Evolutionary conservation across 2,113 vertebrate genomes (phyloP).

Genomic region (Archilochus colubris): DNA sequence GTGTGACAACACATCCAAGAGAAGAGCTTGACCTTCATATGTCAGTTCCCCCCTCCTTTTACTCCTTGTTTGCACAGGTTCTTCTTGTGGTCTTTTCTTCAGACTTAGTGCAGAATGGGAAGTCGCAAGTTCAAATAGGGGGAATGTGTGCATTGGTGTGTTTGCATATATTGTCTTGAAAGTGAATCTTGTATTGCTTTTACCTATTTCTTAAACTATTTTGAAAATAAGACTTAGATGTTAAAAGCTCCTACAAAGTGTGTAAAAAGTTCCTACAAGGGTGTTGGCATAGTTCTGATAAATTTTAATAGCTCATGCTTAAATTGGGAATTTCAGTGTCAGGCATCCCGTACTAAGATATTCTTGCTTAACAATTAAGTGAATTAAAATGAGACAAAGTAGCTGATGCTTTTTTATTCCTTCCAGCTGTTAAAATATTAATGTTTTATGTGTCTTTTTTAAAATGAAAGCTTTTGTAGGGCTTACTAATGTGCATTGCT

Average conservation of each 20-base stretch:
- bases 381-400: constrained; percentile 23
- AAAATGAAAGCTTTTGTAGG: not conserved
- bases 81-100: not conserved
- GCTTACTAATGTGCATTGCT: not conserved
- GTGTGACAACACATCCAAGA: not conserved
- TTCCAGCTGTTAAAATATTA: constrained; percentile 8
- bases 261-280: not conserved
- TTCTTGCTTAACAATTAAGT: constrained; percentile 35
- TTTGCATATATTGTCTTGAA: not conserved
- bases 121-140: not conserved
- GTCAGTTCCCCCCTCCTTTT: not conserved
- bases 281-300: not conserved
- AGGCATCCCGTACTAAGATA: not conserved
- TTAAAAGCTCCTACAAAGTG: not conserved
- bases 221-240: not conserved
- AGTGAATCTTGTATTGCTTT: not conserved
- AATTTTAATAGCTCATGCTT: constrained; percentile 20
- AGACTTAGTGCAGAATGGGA: not conserved
- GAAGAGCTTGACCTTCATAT: not conserved
- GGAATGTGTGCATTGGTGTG: not conserved
- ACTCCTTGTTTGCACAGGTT: not conserved
- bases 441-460: not conserved
- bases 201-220: not conserved
- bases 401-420: not conserved
- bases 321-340: constrained; percentile 15